These are phyloP conservation scores for Mastigias papua DNA, from an alignment of 30 jellyfish, hydroid and myxozoan genomes.

Conservation along the genomic window DNA sequence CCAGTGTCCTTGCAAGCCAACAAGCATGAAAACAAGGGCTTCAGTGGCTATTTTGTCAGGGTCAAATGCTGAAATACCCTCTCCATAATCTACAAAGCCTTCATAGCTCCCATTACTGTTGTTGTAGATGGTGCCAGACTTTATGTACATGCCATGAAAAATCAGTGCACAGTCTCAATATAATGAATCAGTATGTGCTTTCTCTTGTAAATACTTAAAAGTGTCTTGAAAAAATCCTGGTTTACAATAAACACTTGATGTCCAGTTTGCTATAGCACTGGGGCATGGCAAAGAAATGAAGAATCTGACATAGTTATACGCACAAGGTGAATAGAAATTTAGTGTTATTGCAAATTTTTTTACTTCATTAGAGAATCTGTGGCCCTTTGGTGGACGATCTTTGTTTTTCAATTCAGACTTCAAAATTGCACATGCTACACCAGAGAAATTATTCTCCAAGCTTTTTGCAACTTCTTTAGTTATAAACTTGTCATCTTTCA, in stretches of 20 bases:
- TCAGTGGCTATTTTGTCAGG: conserved; percentile 28
- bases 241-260: conserved; percentile 22
- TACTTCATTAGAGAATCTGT: conserved; percentile 35
- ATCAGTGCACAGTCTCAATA: conserved; percentile 49
- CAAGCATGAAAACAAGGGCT: conserved; percentile 8
- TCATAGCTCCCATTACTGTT: conserved; percentile 21
- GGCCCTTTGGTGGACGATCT: conserved; percentile 22
- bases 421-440: conserved; percentile 49
- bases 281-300: conserved; percentile 42
- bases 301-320: conserved; percentile 4
- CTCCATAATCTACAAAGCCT: conserved; percentile 61
- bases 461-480: not conserved
- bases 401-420: conserved; percentile 4
- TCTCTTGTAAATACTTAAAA: not conserved
- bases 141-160: conserved; percentile 48
- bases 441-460: conserved; percentile 21
- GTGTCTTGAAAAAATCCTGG: conserved; percentile 53
- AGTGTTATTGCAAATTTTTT: conserved; percentile 40
- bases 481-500: not conserved
- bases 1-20: conserved; percentile 43
- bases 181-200: not conserved
- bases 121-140: conserved; percentile 18
- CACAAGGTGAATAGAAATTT: conserved; percentile 28
- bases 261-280: conserved; percentile 51
- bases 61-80: conserved; percentile 47